These are phyloP conservation scores for Coenonympha glycerion DNA, from an alignment of 2,888 invertebrate species.

Conservation along the genomic window DNA sequence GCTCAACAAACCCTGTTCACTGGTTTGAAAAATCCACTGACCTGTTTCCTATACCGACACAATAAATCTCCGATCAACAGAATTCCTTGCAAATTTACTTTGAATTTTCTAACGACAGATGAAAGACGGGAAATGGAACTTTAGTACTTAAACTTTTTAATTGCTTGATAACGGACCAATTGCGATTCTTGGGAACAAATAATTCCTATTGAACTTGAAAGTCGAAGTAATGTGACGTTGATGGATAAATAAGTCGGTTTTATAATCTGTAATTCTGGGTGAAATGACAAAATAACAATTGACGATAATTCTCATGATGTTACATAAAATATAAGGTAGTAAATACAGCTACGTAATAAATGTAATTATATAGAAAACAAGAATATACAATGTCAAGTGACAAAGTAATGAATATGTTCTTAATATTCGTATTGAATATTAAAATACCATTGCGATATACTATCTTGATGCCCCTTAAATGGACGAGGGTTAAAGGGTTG, in stretches of 20 bases:
- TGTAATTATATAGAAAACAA: no score
- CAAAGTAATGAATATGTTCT: not conserved
- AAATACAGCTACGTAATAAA: no score
- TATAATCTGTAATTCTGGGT: no score
- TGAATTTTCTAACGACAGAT: constrained; percentile 37
- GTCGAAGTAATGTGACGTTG: constrained; percentile 1
- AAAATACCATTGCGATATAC: constrained; percentile 25
- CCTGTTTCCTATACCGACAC: constrained; percentile 39
- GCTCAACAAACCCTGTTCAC: constrained; percentile 27
- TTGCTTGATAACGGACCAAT: constrained; percentile 25
- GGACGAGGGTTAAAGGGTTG: constrained; percentile 40
- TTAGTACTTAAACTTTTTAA: constrained; percentile 26
- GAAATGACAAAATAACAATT: no score
- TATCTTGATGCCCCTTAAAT: constrained; percentile 34
- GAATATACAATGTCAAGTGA: not conserved
- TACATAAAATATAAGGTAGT: no score
- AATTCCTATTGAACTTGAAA: constrained; percentile 13
- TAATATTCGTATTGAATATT: constrained; percentile 18
- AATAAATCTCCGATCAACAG: constrained; percentile 55
- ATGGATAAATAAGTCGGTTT: not conserved
- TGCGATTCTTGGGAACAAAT: constrained; percentile 13
- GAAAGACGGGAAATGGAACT: constrained; percentile 27
- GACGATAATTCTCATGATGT: no score
- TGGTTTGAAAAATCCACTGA: constrained; percentile 50
- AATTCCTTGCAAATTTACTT: constrained; percentile 49